Conservation (phyloP, 1,140 invertebrate species). For the Marisa cornuarietis region DNA sequence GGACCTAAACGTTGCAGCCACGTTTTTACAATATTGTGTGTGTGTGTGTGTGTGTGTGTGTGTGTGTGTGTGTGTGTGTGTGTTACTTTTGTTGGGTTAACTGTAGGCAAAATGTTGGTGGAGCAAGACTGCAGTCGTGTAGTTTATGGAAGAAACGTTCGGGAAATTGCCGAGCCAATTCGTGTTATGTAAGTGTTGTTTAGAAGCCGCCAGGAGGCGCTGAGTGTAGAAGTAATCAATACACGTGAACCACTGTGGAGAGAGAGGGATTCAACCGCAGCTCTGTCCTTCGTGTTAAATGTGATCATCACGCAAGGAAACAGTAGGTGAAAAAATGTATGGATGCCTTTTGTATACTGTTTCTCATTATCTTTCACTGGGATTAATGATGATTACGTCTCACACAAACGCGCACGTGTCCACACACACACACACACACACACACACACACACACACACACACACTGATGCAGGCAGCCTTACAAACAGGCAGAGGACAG, state of each 20-base stretch:
- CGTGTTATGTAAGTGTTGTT: no score
- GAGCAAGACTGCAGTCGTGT: not conserved
- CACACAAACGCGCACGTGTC: no score
- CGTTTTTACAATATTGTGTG: no score
- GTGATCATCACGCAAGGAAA: not conserved
- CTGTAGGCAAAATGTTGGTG: not conserved
- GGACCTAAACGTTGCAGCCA: no score
- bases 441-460: constrained; percentile 4
- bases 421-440: not conserved
- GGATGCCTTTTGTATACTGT: not conserved
- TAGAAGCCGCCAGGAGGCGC: no score
- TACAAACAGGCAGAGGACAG: not conserved
- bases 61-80: not conserved
- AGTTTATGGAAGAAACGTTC: not conserved
- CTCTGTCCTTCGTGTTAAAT: not conserved
- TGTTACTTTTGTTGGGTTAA: not conserved
- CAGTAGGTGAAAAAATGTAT: not conserved
- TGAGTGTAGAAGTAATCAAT: no score
- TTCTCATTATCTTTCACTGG: not conserved
- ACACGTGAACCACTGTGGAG: no score
- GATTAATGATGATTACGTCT: not conserved
- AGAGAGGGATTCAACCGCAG: no score
- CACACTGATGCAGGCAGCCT: not conserved
- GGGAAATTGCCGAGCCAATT: not conserved
- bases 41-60: no score